These are phyloP conservation scores for Nilaparvata lugens DNA, from an alignment of 1,140 invertebrate genomes.

Conservation along the genomic window DNA sequence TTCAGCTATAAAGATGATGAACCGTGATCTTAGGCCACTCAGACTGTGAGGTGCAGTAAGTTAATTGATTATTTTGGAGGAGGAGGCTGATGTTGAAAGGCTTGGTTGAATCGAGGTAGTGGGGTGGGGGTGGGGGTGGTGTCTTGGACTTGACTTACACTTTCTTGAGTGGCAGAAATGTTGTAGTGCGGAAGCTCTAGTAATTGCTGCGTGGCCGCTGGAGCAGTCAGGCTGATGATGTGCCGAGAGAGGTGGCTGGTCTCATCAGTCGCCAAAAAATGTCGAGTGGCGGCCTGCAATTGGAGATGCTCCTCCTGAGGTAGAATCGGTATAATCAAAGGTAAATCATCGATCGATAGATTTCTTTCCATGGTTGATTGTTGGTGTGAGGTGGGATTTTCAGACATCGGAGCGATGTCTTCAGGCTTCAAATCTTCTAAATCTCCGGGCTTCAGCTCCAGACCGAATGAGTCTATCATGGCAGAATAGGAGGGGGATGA, in stretches of 20 bases:
- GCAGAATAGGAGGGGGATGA: too few relatives aligned
- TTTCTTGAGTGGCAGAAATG: not conserved
- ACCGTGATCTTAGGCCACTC: too few relatives aligned
- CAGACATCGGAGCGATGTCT: too few relatives aligned
- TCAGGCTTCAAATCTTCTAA: too few relatives aligned
- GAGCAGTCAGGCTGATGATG: conserved; percentile 1
- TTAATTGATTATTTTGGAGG: too few relatives aligned
- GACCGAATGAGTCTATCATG: too few relatives aligned
- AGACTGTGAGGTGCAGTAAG: too few relatives aligned
- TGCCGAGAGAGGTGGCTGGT: conserved; percentile 1
- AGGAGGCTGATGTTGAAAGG: conserved; percentile 22
- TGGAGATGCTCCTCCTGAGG: not conserved
- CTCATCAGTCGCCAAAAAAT: conserved; percentile 8
- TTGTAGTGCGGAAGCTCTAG: not conserved
- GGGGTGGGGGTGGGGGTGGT: conserved; percentile 16
- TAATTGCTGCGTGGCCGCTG: not conserved
- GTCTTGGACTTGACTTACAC: not conserved
- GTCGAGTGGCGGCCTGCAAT: not conserved
- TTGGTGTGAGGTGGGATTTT: too few relatives aligned
- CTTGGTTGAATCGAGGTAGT: conserved; percentile 24
- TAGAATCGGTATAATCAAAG: not conserved
- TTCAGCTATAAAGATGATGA: too few relatives aligned
- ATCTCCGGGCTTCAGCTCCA: too few relatives aligned
- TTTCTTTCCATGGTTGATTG: too few relatives aligned
- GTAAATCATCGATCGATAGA: too few relatives aligned